phyloP scores from a whole-genome alignment of 1,140 invertebrate genomes.

The Cydia pomonella region DNA sequence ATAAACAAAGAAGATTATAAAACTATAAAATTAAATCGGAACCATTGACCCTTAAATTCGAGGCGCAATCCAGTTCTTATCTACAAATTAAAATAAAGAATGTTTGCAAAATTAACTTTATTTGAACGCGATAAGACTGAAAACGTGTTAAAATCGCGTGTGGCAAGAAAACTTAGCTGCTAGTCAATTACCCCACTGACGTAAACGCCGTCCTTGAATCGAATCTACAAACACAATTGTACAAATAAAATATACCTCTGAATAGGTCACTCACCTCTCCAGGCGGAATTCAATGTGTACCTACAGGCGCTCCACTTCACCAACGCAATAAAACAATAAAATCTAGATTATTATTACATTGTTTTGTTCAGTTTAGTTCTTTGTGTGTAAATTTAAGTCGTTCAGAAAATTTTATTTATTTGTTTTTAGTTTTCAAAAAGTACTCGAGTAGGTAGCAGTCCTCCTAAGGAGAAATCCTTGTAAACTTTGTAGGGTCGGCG shows the following conservation, averaged over 20 bases:
- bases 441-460: neutral
- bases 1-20: conserved; percentile 25
- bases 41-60: conserved; percentile 47
- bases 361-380: conserved; percentile 7
- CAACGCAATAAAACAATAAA: conserved; percentile 29
- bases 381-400: neutral
- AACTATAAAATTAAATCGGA: conserved; percentile 33
- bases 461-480: neutral
- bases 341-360: conserved; percentile 24
- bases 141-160: conserved; percentile 37
- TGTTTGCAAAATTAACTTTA: conserved; percentile 37
- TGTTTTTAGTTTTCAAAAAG: neutral
- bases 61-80: conserved; percentile 33
- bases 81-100: conserved; percentile 27
- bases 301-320: neutral
- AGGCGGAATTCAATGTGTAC: conserved; percentile 23
- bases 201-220: conserved; percentile 68
- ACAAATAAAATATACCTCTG: conserved; percentile 54
- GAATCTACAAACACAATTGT: conserved; percentile 66
- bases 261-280: conserved; percentile 61
- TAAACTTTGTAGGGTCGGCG: neutral
- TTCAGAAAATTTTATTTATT: neutral
- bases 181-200: conserved; percentile 58
- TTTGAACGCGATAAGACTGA: conserved; percentile 41
- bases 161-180: neutral